phyloP scores from a whole-genome alignment of 2,797 vertebrate species.

The Gobio occitaniae region DNA sequence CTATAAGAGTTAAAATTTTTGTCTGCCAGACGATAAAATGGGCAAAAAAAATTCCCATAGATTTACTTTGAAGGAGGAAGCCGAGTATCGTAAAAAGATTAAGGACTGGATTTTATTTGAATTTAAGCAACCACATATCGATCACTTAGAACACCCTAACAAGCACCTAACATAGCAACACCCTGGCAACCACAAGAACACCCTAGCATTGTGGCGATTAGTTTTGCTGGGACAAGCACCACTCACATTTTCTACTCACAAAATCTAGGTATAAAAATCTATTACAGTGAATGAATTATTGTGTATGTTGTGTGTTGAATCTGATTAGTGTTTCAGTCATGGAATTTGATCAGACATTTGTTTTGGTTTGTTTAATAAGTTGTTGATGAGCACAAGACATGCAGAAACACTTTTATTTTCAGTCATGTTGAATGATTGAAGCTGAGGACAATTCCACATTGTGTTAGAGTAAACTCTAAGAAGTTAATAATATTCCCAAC shows the following conservation, averaged over 20 bases:
- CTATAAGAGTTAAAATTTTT: background rate
- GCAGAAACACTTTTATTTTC: background rate
- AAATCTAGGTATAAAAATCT: background rate
- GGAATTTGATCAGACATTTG: background rate
- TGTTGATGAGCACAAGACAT: background rate
- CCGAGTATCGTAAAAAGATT: background rate
- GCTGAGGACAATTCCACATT: background rate
- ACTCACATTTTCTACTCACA: background rate
- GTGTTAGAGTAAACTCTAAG: background rate
- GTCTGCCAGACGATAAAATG: background rate
- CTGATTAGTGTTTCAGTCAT: background rate
- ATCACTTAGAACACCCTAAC: background rate
- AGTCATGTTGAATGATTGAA: background rate
- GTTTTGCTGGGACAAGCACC: background rate
- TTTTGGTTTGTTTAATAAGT: constrained; percentile 14
- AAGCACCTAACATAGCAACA: background rate
- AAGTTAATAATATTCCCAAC: background rate
- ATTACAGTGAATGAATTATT: background rate
- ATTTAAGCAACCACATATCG: background rate
- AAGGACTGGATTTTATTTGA: background rate
- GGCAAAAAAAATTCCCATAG: background rate
- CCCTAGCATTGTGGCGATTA: background rate
- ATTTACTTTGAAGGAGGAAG: background rate
- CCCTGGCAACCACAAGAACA: background rate
- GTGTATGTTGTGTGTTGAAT: background rate